These are phyloP conservation scores for Ennomos erosarius DNA, from an alignment of 2,888 invertebrate genomes.

Conservation along the genomic window DNA sequence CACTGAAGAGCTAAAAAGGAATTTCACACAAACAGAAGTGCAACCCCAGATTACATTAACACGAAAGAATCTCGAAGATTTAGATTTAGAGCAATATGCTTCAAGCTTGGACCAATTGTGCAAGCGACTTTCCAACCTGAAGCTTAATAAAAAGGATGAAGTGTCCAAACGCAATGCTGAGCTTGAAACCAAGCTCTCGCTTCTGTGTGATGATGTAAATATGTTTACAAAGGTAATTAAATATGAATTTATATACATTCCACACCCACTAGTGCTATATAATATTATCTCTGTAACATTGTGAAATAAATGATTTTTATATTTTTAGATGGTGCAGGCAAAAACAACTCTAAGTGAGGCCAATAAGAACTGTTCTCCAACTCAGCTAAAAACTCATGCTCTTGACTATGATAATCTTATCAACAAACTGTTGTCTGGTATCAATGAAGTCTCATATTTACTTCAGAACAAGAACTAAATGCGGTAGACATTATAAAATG, in stretches of 20 bases:
- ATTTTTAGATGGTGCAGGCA: conserved; percentile 69
- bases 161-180: conserved; percentile 55
- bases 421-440: conserved; percentile 65
- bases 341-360: conserved; percentile 61
- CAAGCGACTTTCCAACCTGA: conserved; percentile 66
- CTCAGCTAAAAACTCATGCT: conserved; percentile 46
- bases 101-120: conserved; percentile 64
- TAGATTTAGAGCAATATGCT: conserved; percentile 68
- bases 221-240: conserved; percentile 67
- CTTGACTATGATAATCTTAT: conserved; percentile 65
- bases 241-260: neutral
- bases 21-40: conserved; percentile 43
- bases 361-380: conserved; percentile 55
- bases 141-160: conserved; percentile 55
- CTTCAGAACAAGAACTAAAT: conserved; percentile 64
- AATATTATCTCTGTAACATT: too few relatives aligned
- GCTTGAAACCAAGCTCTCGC: conserved; percentile 64
- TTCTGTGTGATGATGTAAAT: conserved; percentile 68
- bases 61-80: conserved; percentile 44
- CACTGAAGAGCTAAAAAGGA: conserved; percentile 67
- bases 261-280: too few relatives aligned
- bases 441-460: conserved; percentile 73
- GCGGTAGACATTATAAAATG: too few relatives aligned
- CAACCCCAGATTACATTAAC: conserved; percentile 29
- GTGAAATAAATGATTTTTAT: conserved; percentile 10